Percentiles rank a stretch among this genome's conserved stretches.
Evolutionary conservation across 2,113 vertebrate species (phyloP).

Genomic region (Lamprotornis superbus): DNA sequence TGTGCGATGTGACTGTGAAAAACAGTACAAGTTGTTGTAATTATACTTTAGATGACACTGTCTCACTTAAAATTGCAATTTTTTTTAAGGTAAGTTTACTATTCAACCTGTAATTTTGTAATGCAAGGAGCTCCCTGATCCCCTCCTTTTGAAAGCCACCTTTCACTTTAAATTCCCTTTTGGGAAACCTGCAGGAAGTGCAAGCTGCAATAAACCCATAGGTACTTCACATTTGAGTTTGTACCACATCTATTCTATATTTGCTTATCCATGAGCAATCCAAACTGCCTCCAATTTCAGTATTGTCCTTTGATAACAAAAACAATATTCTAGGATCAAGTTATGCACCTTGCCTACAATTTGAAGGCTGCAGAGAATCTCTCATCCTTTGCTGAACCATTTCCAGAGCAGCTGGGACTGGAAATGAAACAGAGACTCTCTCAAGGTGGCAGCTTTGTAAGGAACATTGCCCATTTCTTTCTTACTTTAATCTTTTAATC

Average conservation of each 20-base stretch:
- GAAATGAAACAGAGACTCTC: not conserved
- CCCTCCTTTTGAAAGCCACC: not conserved
- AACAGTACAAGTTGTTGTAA: no score
- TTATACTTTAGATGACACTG: not conserved
- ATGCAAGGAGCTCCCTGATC: accelerated
- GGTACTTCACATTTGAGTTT: not conserved
- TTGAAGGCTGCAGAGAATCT: not conserved
- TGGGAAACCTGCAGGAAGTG: not conserved
- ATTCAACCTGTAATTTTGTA: not conserved
- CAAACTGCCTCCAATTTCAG: not conserved
- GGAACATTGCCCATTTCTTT: not conserved
- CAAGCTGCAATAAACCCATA: not conserved
- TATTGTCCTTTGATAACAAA: not conserved
- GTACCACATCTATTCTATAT: not conserved
- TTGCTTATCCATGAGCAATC: not conserved
- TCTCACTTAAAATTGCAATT: not conserved
- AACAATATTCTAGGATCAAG: not conserved
- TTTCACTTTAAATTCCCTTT: not conserved
- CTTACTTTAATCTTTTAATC: conserved; percentile 27
- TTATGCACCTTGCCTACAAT: not conserved
- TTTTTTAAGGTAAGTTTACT: not conserved
- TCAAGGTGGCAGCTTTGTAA: not conserved
- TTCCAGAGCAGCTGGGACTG: not conserved
- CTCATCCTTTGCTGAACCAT: not conserved
- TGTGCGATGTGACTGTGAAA: not conserved